phyloP scores from a whole-genome alignment of 2,113 vertebrate genomes.

The Ammodytes marinus region DNA sequence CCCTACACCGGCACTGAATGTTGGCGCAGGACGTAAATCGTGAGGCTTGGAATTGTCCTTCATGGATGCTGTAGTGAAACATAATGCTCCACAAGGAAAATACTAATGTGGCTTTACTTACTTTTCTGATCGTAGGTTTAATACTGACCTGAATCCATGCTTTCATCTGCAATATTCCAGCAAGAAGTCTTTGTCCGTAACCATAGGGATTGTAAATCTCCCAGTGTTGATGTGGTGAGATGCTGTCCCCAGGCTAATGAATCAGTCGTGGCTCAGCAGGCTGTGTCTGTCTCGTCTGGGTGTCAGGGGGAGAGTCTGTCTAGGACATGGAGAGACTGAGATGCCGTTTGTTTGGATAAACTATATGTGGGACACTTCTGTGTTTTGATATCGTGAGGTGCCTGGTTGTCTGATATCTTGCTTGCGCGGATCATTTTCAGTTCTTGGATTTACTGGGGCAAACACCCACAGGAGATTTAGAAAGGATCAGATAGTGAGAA shows the following conservation, averaged over 20 bases:
- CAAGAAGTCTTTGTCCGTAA: not conserved
- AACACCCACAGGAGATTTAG: not conserved
- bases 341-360: constrained; percentile 10
- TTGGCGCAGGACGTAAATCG: not conserved
- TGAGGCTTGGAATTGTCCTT: not conserved
- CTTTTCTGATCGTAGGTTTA: not conserved
- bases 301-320: constrained; percentile 21
- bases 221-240: constrained; percentile 45
- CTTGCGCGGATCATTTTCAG: not conserved
- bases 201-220: constrained; percentile 46
- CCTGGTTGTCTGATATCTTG: constrained; percentile 8
- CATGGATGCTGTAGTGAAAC: not conserved
- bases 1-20: not conserved
- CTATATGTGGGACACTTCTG: constrained; percentile 6
- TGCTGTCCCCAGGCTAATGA: constrained; percentile 57
- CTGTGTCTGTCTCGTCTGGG: constrained; percentile 46
- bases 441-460: constrained; percentile 2
- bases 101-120: not conserved
- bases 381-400: constrained; percentile 20
- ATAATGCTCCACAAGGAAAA: not conserved
- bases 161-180: constrained; percentile 31
- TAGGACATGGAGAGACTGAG: not conserved
- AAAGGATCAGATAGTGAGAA: constrained; percentile 12
- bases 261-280: constrained; percentile 59
- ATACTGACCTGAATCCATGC: constrained; percentile 4